These are phyloP conservation scores for Tipula lateralis DNA, from an alignment of 2,888 invertebrate species.

Conservation along the genomic window DNA sequence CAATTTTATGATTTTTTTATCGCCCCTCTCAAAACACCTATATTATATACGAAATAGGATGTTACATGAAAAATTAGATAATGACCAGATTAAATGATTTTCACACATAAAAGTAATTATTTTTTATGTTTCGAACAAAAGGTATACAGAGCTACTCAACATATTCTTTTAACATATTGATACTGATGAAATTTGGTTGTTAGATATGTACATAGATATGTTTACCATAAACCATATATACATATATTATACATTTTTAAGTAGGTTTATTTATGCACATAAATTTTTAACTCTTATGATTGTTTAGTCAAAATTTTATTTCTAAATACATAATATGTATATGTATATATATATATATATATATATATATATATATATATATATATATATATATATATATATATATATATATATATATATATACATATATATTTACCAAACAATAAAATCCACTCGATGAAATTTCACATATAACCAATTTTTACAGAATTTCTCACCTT, in stretches of 20 bases:
- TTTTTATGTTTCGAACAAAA: background rate
- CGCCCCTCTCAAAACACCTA: background rate
- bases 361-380: too few relatives aligned
- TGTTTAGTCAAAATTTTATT: background rate
- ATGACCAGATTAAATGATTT: background rate
- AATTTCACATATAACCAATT: background rate
- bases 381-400: too few relatives aligned
- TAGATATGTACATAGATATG: background rate
- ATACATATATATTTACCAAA: background rate
- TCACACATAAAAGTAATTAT: constrained; percentile 9
- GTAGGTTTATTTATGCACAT: constrained; percentile 11
- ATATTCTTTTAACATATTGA: background rate
- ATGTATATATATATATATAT: too few relatives aligned
- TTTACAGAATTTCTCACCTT: background rate
- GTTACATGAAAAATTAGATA: background rate
- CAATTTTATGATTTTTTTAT: background rate
- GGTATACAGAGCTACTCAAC: background rate
- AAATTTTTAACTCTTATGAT: background rate
- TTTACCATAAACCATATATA: background rate
- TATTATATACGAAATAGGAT: background rate
- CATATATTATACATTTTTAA: background rate
- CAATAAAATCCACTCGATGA: background rate
- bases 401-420: too few relatives aligned
- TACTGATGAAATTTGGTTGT: background rate
- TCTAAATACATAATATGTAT: too few relatives aligned